Evolutionary conservation across 2,113 vertebrate species (phyloP), one percentile per base, ranked within the genome.

Genomic region (Motacilla alba): DNA sequence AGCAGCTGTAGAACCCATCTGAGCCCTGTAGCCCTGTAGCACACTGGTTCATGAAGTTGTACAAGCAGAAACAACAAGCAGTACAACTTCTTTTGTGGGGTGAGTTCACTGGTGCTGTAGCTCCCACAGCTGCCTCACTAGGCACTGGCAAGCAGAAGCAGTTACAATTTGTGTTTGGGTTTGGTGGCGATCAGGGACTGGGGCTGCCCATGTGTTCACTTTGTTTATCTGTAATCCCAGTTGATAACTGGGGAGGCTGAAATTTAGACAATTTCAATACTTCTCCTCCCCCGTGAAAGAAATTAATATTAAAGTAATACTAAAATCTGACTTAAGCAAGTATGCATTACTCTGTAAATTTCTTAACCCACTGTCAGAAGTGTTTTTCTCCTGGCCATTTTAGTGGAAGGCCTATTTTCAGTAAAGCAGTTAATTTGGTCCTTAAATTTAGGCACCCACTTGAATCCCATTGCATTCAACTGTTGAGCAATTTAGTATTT

Each of bases 391-490:
- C 64, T 75, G 81, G 60, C 59, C 19, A 35, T 93, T 96, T 83
- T 58, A 74, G 62, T 49, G 52, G 58, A 77, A 94, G 22, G 20
- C 39, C 43, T 87, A 2, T 86, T 95, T 91, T 91, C 59, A 83
- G 53, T 64, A 79, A 70, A 92, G 37, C 49, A 77, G 74, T 91
- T 94, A 93, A 95, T 87, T 87, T 52, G 44, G 30, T 92, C 60
- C 79, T 93, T 94, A 96, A 77, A 90, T 86, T 85, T 93, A 91
- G 94, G 87, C 84, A 67, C 63, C 35, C 35, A 83, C 91, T 91
- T 88, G 64, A 95, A 52, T 86, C 63, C n/a, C 72, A 62, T 88
- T 83, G 68, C 85, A 81, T 93, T 95, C 72, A 90, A 46, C 72
- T 60, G n/a, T 77, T 80, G 56, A 87, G 79, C 28, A 64, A 67